A percentile compares a stretch with the other conserved stretches of the same genome.
These are phyloP conservation scores for Bhutanitis thaidina DNA, from an alignment of 2,888 invertebrate species.

Conservation along the genomic window DNA sequence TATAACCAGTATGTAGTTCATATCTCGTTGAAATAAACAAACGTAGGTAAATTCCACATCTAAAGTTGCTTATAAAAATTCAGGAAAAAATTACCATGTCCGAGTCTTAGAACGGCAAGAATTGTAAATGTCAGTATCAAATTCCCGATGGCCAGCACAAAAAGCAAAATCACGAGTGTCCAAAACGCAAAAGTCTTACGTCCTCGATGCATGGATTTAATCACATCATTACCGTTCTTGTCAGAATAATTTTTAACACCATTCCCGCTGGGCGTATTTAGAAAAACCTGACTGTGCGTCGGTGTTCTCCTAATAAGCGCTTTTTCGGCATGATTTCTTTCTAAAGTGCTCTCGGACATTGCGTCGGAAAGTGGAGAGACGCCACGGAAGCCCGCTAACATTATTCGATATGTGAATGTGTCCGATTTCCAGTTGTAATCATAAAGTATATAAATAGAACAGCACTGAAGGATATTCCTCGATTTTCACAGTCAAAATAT, in stretches of 20 bases:
- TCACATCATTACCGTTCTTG: conserved; percentile 69
- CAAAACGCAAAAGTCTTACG: conserved; percentile 87
- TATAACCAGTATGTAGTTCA: too few species aligned
- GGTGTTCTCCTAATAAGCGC: conserved; percentile 62
- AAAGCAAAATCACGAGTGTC: conserved; percentile 85
- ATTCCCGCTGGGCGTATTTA: conserved; percentile 38
- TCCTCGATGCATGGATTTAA: conserved; percentile 59
- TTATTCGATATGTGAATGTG: conserved; percentile 33
- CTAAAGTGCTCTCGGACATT: conserved; percentile 64
- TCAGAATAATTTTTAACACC: conserved; percentile 62
- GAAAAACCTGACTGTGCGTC: conserved; percentile 48
- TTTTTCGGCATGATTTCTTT: conserved; percentile 63
- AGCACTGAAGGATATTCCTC: conserved; percentile 22
- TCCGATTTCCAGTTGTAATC: conserved; percentile 26
- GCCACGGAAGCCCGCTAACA: conserved; percentile 55
- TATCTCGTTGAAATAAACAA: too few species aligned
- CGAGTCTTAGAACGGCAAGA: conserved; percentile 88
- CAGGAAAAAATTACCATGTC: conserved; percentile 73
- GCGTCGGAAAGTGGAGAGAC: conserved; percentile 64
- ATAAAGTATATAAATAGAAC: conserved; percentile 58
- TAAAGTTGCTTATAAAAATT: not conserved
- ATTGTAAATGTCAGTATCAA: conserved; percentile 89
- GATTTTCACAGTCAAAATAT: conserved; percentile 57
- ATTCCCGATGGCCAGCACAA: conserved; percentile 88
- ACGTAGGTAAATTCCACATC: too few species aligned